phyloP scores from a whole-genome alignment of 2,113 vertebrate species.

The Acrocephalus kingi region DNA sequence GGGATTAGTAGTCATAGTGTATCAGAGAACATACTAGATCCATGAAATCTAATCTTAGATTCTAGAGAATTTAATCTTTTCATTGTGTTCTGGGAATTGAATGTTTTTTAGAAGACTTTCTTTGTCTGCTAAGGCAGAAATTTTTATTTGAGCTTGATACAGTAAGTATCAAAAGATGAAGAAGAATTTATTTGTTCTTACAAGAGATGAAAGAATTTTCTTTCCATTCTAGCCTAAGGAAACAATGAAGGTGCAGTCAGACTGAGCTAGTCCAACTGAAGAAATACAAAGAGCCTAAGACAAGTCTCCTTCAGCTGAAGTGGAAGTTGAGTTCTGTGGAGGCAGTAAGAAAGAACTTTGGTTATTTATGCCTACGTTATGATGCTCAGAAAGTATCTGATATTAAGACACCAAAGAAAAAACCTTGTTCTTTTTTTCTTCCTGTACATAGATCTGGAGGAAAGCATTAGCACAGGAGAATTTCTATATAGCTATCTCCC shows the following conservation, averaged over 20 bases:
- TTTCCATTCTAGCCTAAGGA: conserved; percentile 11
- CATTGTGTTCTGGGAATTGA: background rate
- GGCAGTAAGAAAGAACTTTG: background rate
- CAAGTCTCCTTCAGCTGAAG: background rate
- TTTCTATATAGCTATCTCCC: background rate
- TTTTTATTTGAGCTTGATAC: background rate
- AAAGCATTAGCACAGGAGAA: background rate
- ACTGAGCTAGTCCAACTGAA: background rate
- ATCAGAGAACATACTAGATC: background rate
- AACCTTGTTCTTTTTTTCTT: background rate
- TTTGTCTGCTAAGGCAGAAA: background rate
- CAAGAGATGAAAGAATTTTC: background rate
- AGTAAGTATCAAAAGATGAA: background rate
- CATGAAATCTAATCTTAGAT: background rate
- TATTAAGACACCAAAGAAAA: background rate
- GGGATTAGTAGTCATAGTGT: background rate
- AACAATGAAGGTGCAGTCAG: background rate
- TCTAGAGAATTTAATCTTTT: background rate
- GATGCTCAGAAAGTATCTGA: background rate
- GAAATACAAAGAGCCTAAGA: background rate
- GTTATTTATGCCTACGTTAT: background rate
- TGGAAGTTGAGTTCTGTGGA: background rate
- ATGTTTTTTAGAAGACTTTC: background rate
- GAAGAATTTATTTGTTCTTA: background rate
- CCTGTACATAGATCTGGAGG: background rate